Conservation (phyloP, 1,140 invertebrate genomes). For the Telenomus remus region DNA sequence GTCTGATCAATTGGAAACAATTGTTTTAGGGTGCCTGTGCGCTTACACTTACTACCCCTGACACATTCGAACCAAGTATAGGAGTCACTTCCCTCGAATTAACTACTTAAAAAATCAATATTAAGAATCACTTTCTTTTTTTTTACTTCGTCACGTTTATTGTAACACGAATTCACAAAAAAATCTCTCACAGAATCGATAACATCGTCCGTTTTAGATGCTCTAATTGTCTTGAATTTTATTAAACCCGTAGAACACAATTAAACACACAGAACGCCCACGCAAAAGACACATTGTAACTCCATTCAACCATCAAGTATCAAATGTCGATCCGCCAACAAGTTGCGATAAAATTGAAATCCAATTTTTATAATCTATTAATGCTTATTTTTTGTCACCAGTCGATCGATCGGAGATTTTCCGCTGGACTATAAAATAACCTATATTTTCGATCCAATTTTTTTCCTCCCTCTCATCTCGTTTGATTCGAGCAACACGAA, state of each 20-base stretch:
- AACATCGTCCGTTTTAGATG: conserved; percentile 14
- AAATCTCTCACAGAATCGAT: conserved; percentile 21
- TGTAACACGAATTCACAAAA: conserved; percentile 29
- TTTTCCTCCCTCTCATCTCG: no score
- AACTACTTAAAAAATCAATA: conserved; percentile 49
- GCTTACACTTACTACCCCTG: conserved; percentile 7
- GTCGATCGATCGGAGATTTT: no score
- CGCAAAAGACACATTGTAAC: conserved; percentile 19
- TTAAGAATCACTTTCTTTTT: conserved; percentile 43
- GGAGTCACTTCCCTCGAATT: conserved; percentile 44
- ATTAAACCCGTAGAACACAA: conserved; percentile 34
- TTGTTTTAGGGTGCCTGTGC: neutral
- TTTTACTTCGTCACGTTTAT: conserved; percentile 38
- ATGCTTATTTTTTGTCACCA: no score
- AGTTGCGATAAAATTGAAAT: no score
- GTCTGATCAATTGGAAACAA: no score
- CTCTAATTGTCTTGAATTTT: conserved; percentile 42
- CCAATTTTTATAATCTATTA: no score
- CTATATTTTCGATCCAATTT: no score
- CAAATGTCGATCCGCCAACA: no score
- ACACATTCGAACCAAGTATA: conserved; percentile 24
- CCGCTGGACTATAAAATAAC: no score
- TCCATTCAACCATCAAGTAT: conserved; percentile 4
- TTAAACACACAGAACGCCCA: conserved; percentile 37
- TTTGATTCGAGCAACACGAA: no score